Conservation (phyloP, 2,888 invertebrate genomes). For the Drosophila cognata region DNA sequence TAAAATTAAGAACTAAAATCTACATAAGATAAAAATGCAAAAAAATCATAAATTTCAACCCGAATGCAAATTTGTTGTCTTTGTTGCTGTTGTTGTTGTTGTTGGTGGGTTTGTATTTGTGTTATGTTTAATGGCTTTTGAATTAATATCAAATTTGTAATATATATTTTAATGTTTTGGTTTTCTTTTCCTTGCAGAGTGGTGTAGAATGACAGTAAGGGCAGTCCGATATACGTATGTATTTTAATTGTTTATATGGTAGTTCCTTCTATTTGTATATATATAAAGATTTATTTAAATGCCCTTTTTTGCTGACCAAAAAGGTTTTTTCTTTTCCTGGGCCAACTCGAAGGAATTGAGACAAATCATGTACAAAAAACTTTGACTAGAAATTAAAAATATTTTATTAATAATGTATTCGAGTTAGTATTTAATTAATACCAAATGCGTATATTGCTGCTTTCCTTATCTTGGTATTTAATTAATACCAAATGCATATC, state of each 20-base stretch:
- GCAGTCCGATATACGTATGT: constrained; percentile 22
- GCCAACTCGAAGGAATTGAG: constrained; percentile 27
- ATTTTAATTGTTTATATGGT: constrained; percentile 12
- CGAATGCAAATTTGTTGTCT: constrained; percentile 8
- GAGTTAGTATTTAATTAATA: constrained; percentile 50
- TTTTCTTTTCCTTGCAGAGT: constrained; percentile 11
- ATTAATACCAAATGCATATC: constrained; percentile 6
- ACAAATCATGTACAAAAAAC: constrained; percentile 48
- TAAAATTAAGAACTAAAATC: background rate
- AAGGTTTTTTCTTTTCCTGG: background rate
- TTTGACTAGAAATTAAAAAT: constrained; percentile 74
- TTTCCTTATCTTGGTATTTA: constrained; percentile 29
- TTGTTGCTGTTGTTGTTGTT: constrained; percentile 21
- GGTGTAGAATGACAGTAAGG: constrained; percentile 21
- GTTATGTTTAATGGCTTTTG: constrained; percentile 33
- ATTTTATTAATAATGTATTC: constrained; percentile 39
- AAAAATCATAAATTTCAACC: background rate
- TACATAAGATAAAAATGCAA: background rate
- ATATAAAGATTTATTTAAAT: constrained; percentile 40
- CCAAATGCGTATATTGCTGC: constrained; percentile 44
- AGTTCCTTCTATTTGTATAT: constrained; percentile 11
- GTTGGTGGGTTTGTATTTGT: constrained; percentile 48
- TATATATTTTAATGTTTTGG: constrained; percentile 17
- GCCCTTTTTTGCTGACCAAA: constrained; percentile 17
- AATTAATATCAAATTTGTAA: constrained; percentile 32